Evolutionary conservation across 1,140 invertebrate genomes (phyloP).

Genomic region (Eupristina koningsbergeri): DNA sequence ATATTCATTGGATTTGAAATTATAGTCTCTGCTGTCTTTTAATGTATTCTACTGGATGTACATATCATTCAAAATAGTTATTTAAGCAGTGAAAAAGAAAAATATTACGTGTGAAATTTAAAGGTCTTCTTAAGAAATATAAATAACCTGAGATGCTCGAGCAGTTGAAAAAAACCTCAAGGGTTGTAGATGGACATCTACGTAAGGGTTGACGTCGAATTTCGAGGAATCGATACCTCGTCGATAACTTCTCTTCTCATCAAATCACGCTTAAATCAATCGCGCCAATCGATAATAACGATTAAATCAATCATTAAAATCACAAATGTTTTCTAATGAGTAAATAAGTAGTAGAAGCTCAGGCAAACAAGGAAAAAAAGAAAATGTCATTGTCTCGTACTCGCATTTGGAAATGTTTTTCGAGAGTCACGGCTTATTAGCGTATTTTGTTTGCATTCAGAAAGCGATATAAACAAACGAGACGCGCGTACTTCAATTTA

Average conservation of each 20-base stretch:
- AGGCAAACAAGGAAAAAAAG: no score
- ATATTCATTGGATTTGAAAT: no score
- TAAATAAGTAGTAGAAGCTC: neutral
- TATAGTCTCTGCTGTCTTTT: neutral
- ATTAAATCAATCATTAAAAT: neutral
- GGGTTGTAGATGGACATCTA: neutral
- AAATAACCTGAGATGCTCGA: neutral
- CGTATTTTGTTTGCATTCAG: constrained; percentile 20
- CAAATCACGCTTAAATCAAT: constrained; percentile 1
- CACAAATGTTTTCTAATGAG: neutral
- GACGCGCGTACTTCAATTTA: neutral
- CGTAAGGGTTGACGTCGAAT: neutral
- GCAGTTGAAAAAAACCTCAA: neutral
- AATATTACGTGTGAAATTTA: neutral
- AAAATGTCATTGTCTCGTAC: neutral
- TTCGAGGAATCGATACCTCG: constrained; percentile 14
- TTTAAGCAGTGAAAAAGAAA: neutral
- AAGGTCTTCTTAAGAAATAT: neutral
- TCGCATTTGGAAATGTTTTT: neutral
- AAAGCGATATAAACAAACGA: constrained; percentile 19
- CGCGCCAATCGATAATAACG: constrained; percentile 1
- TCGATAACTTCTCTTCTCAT: constrained; percentile 10
- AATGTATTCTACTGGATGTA: neutral
- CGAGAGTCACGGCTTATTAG: constrained; percentile 28
- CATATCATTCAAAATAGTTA: neutral